Base-by-base conservation (phyloP, 2,797 vertebrate genomes). In the Urocyon cinereoargenteus region DNA sequence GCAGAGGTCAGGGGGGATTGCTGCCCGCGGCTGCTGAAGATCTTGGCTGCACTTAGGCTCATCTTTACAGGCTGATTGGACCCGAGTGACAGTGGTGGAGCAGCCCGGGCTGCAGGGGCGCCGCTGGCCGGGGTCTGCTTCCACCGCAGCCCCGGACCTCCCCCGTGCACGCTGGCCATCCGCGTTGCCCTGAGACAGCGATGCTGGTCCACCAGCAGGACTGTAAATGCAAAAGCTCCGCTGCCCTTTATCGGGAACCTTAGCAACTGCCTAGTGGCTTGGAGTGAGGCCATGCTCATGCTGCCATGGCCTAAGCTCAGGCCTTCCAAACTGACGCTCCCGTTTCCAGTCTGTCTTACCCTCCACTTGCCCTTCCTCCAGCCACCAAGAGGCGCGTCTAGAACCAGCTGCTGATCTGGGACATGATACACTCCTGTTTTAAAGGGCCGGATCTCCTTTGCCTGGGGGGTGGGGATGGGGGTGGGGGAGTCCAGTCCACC, bases 81-180 rank as follows among this genome's bases (percentile, higher is more conserved):
- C 6, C 3, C 0, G 0, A 4, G 22, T 0, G 34, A 61, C 1
- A 0, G 9, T 5, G 31, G 24, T 6, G 24, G 89, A 49, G 19
- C 59, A 75, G 28, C 34, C 51, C 22, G 11, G 64, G 19, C 49
- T 24, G 28, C 40, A 2, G 0, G 0, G 15, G 36, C 34, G 16
- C 8, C 2, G 3, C 68, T 4, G 5, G 12, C 36, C 4, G 3
- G 59, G 36, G 36, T 31, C 26, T 8, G 4, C 0, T 19, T n/a
- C 36, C 36, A 12, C 8, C 0, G 28, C 19, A 10, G 24, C 13
- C 9, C 3, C 1, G 1, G n/a, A 26, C 24, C 51, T 40, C 36
- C 55, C 53, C 7, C 0, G 0, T 5, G 36, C 9, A 3, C 1
- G 0, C 13, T 0, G 34, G 36, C 0, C 0, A 9, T 15, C 55